These are phyloP conservation scores for Mechanitis mazaeus DNA, from an alignment of 2,888 invertebrate species.

Conservation along the genomic window DNA sequence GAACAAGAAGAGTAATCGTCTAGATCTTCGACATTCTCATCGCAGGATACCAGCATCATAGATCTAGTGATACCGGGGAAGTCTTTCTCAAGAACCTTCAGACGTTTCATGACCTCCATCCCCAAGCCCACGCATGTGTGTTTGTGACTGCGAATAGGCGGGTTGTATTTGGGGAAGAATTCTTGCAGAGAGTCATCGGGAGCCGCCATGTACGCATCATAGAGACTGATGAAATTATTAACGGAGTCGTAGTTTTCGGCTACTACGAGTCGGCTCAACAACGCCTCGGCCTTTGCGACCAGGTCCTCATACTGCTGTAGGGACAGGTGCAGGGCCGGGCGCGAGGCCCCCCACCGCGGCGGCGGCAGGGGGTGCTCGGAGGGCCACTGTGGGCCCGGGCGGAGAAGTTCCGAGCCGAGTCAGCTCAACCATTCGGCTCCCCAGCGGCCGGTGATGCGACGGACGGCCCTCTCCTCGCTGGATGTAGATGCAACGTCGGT, in stretches of 20 bases:
- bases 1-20: conserved; percentile 79
- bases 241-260: conserved; percentile 93
- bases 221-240: conserved; percentile 86
- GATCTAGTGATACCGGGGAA: conserved; percentile 83
- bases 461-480: conserved; percentile 66
- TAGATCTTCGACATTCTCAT: conserved; percentile 85
- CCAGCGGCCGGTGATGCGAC: conserved; percentile 87
- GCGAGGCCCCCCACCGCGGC: conserved; percentile 67
- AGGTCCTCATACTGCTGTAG: conserved; percentile 88
- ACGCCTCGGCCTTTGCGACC: conserved; percentile 87
- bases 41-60: conserved; percentile 88
- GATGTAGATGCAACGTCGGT: conserved; percentile 55
- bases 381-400: conserved; percentile 61
- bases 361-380: conserved; percentile 68
- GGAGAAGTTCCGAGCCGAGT: conserved; percentile 81
- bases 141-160: conserved; percentile 88
- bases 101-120: conserved; percentile 85
- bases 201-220: conserved; percentile 81
- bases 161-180: conserved; percentile 88
- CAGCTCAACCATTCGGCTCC: conserved; percentile 98
- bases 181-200: conserved; percentile 81
- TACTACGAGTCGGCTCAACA: conserved; percentile 88
- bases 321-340: conserved; percentile 82
- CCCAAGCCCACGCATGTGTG: conserved; percentile 94
- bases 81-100: conserved; percentile 78